Evolutionary conservation across 2,113 vertebrate species (phyloP), one percentile per base, ranked within the genome.

Genomic region (Cygnus buccinator): DNA sequence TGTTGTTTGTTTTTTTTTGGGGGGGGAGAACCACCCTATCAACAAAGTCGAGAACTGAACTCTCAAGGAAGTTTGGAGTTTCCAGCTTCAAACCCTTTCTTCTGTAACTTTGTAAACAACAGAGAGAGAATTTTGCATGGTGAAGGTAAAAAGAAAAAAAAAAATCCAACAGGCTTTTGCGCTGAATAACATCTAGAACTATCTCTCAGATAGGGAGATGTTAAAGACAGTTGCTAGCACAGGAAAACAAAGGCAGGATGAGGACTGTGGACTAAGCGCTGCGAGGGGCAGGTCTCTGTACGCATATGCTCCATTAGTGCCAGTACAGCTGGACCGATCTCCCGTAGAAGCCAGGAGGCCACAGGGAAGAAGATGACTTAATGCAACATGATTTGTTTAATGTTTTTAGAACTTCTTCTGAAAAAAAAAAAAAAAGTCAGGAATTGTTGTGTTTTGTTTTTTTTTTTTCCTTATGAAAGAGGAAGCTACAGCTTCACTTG

Each of bases 251-350:
- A 28, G 41, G 15, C n/a, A 6, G 26, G 46, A 29, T 10, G 17
- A 48, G 62, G 19, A 25, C 5, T 2, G 4, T 31, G 4, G 33
- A 26, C 35, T 28, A 4, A 28, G 33, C 0, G 10, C 41, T 37
- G 31, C 12, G 10, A 74, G 54, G 54, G 54, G 67, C 74, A 67
- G 37, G n/a, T n/a, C 52, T 39, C 67, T 37, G n/a, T 6, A 8
- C 1, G 4, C 31, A 29, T 58, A 15, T 37, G 58, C 58, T 23
- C 74, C 4, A 0, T 14, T 54, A 12, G n/a, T 6, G 23, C 29
- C 0, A 13, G 39, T 26, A 41, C 54, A 26, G 44, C 19, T 28
- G 44, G 44, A 67, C 37, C 4, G 4, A n/a, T 37, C 52, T 54
- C 43, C 58, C n/a, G 58, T 21, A 59, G 17, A n/a, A 59, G 33